Evolutionary conservation across 2,888 invertebrate genomes (phyloP).

Genomic region (Zygothrica quintamaculata): DNA sequence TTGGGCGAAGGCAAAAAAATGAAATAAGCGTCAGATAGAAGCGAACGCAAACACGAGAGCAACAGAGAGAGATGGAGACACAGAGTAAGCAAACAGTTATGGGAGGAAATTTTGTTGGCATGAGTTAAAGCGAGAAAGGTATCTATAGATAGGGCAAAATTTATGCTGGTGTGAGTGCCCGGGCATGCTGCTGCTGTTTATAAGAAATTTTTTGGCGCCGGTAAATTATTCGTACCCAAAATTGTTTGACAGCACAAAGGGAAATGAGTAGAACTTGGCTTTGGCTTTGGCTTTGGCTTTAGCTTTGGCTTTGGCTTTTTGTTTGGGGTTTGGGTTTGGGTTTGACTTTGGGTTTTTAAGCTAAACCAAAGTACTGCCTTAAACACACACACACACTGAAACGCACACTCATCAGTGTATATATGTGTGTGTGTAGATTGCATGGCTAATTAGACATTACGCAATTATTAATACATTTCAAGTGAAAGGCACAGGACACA

Average conservation of each 20-base stretch:
- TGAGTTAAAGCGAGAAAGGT: background rate
- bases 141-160: background rate
- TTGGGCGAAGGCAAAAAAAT: conserved; percentile 4
- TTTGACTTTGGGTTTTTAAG: conserved; percentile 7
- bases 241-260: conserved; percentile 25
- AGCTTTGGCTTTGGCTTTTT: conserved; percentile 4
- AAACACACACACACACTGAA: background rate
- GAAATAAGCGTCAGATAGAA: too few species aligned
- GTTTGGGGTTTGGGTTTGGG: conserved; percentile 11
- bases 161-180: conserved; percentile 2
- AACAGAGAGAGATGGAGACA: background rate
- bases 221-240: conserved; percentile 46
- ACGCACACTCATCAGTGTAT: conserved; percentile 1
- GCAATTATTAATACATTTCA: conserved; percentile 72
- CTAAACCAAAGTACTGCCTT: conserved; percentile 7
- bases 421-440: conserved; percentile 45
- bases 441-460: conserved; percentile 73
- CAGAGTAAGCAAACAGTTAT: background rate
- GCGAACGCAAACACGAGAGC: too few species aligned
- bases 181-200: conserved; percentile 30
- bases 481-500: conserved; percentile 35
- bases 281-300: conserved; percentile 14
- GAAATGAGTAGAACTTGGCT: background rate
- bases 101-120: too few species aligned
- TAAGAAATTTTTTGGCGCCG: conserved; percentile 59